A percentile compares a stretch with the other conserved stretches of the same genome.
phyloP scores from a whole-genome alignment of 1,140 invertebrate genomes.

The Eupristina koningsbergeri region DNA sequence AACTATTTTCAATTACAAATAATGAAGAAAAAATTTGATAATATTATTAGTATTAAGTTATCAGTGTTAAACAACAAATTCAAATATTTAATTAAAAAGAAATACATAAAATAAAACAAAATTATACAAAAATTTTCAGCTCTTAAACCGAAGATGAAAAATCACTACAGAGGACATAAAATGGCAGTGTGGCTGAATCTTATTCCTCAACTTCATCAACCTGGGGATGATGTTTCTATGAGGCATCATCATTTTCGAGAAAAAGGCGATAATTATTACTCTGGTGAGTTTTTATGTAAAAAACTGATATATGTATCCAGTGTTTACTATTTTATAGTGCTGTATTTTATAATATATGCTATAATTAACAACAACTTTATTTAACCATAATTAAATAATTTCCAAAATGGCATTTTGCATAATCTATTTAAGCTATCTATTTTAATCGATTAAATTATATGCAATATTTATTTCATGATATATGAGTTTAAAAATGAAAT shows the following conservation, averaged over 20 bases:
- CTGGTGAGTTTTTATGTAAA: conserved; percentile 73
- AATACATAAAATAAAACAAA: not conserved
- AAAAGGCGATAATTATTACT: conserved; percentile 81
- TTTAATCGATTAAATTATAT: not conserved
- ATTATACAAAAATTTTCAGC: conserved; percentile 68
- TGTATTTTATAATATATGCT: too few species aligned
- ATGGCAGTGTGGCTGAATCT: conserved; percentile 94
- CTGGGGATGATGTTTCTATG: conserved; percentile 83
- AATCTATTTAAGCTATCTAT: not conserved
- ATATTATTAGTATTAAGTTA: too few species aligned
- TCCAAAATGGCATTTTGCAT: not conserved
- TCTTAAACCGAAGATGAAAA: conserved; percentile 81
- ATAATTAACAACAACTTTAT: too few species aligned
- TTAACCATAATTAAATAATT: not conserved
- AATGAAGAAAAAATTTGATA: too few species aligned
- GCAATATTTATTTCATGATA: too few species aligned
- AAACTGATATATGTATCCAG: too few species aligned
- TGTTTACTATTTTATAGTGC: too few species aligned
- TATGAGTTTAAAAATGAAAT: not conserved
- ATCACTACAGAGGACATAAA: conserved; percentile 91
- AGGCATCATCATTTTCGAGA: conserved; percentile 85
- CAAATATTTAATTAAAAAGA: not conserved
- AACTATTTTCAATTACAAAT: too few species aligned
- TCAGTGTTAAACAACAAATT: not conserved
- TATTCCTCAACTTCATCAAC: conserved; percentile 88